phyloP scores from a whole-genome alignment of 2,888 invertebrate genomes.

The Gortyna flavago region DNA sequence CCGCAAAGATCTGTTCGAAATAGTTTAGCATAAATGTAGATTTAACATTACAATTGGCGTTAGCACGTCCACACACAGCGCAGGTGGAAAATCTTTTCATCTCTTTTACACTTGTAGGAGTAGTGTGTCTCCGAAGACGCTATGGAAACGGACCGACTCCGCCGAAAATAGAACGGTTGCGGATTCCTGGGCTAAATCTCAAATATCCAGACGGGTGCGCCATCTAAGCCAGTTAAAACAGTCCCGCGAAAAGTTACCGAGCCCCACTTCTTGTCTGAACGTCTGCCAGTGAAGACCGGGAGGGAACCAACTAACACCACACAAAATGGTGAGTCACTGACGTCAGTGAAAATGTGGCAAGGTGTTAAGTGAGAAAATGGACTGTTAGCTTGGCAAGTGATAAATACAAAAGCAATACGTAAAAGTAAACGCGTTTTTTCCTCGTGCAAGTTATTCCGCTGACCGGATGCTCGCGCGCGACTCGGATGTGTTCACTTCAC shows the following conservation, averaged over 20 bases:
- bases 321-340: conserved; percentile 92
- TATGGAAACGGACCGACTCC: conserved; percentile 81
- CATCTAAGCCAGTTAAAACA: conserved; percentile 94
- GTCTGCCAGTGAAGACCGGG: conserved; percentile 93
- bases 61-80: conserved; percentile 70
- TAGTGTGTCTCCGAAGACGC: conserved; percentile 74
- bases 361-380: conserved; percentile 86
- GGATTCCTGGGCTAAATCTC: conserved; percentile 91
- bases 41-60: conserved; percentile 85
- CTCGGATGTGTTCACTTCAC: conserved; percentile 68
- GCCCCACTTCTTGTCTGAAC: conserved; percentile 94
- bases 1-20: conserved; percentile 85
- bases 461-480: conserved; percentile 84
- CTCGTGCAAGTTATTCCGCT: conserved; percentile 82
- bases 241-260: conserved; percentile 91
- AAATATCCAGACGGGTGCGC: conserved; percentile 92
- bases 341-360: conserved; percentile 87
- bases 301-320: conserved; percentile 91
- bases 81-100: conserved; percentile 76
- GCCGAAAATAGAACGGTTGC: conserved; percentile 89
- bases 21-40: conserved; percentile 89
- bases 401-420: conserved; percentile 66
- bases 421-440: conserved; percentile 69
- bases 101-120: conserved; percentile 77
- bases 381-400: conserved; percentile 82